Conservation (phyloP, 2,113 vertebrate species). For the Oenanthe melanoleuca region DNA sequence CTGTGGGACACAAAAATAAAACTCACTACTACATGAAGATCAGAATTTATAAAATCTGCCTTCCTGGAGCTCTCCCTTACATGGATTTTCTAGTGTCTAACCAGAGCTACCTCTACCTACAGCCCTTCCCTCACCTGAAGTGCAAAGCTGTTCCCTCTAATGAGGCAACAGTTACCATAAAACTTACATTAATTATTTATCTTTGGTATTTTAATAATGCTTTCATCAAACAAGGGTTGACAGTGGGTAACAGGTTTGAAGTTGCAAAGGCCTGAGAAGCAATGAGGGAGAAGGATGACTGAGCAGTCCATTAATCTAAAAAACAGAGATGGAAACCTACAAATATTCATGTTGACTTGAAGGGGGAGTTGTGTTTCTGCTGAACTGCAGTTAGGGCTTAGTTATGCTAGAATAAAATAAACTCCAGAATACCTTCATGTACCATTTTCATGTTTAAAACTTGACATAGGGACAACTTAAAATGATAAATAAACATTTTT, state of each 20-base stretch:
- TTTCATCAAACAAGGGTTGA: not conserved
- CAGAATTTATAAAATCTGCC: not conserved
- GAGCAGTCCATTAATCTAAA: not conserved
- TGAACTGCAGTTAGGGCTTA: not conserved
- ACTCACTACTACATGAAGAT: not conserved
- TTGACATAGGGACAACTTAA: not conserved
- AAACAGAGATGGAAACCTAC: not conserved
- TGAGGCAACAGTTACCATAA: not conserved
- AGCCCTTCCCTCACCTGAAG: not conserved
- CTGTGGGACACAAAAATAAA: not conserved
- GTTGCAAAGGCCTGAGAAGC: not conserved
- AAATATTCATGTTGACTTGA: not conserved
- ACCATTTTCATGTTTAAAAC: not conserved
- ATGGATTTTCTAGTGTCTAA: not conserved
- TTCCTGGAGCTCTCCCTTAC: not conserved
- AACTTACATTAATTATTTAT: not conserved
- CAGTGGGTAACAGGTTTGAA: not conserved
- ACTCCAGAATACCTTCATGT: not conserved
- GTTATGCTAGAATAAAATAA: not conserved
- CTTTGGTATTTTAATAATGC: not conserved
- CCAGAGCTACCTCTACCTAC: not conserved
- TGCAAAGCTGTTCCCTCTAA: not conserved
- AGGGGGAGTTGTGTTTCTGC: not conserved
- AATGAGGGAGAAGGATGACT: not conserved
- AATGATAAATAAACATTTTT: not conserved